A percentile compares a stretch with the other conserved stretches of the same genome.
Conservation (phyloP, 2,113 vertebrate genomes). For the Pangasianodon gigas region DNA sequence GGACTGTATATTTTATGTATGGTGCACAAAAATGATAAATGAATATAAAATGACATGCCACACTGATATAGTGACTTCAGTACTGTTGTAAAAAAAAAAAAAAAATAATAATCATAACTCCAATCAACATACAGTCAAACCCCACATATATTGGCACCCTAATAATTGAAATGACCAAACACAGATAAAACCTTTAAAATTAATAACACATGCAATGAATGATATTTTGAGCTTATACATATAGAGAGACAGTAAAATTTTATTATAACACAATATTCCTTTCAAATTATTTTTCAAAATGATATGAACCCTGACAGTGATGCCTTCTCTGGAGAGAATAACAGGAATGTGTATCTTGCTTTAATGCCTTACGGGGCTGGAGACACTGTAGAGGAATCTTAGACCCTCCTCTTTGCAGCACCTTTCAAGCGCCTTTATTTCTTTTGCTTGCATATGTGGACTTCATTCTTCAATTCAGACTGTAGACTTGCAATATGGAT, state of each 20-base stretch:
- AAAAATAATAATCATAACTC: not conserved
- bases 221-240: not conserved
- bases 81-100: too few relatives aligned
- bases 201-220: not conserved
- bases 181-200: not conserved
- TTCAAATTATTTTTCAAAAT: not conserved
- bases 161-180: not conserved
- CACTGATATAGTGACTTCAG: not conserved
- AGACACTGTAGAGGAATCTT: not conserved
- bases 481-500: not conserved
- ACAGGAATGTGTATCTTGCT: not conserved
- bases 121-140: not conserved
- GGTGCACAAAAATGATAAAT: not conserved
- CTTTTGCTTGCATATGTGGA: not conserved
- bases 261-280: not conserved
- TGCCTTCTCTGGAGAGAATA: not conserved
- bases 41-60: too few relatives aligned
- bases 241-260: not conserved
- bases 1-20: not conserved
- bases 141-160: not conserved
- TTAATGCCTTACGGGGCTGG: not conserved
- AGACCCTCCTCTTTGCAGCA: not conserved
- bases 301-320: not conserved
- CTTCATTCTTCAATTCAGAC: not conserved
- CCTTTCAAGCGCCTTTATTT: not conserved